Base-by-base conservation (phyloP, 2,797 vertebrate species). In the Mergus octosetaceus region DNA sequence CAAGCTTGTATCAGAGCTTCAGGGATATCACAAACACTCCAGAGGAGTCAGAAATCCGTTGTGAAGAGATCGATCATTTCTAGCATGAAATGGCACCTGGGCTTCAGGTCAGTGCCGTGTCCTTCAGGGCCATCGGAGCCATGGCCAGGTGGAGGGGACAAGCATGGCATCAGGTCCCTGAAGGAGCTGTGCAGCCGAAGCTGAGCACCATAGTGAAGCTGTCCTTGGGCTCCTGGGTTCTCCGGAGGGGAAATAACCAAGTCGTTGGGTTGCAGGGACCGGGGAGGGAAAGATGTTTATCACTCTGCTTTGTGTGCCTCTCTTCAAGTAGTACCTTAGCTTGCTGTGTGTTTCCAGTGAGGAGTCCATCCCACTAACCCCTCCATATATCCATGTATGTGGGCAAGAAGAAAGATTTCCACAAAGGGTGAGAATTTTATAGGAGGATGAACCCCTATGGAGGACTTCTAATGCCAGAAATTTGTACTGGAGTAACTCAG, bases 111-210 rank as follows among this genome's bases (percentile, higher is more conserved):
- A 60, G 34, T 21, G 6, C 27, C 0, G 0, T 14, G 27, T 30
- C 30, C 41, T 80, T 3, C 22, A 70, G 54, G 53, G 24, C 3
- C 39, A 22, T 3, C 15, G 18, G 76, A 7, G 73, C 66, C 1
- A 0, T 6, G 10, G 14, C 28, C 15, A 39, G 28, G 38, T 6
- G 36, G n/a, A 58, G 17, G 43, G 47, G 39, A 20, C 2, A 20
- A 13, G 4, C n/a, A 9, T 19, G 39, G 6, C 0, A 0, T 6
- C 0, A 0, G 14, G 15, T 22, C 68, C 5, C 9, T 87, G 47
- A 60, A 39, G 19, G 30, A 38, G 7, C 6, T 0, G 0, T 6
- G 57, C 11, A 53, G 41, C 74, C 36, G 1, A 25, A 64, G 4
- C 2, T 3, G 3, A 14, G 14, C 27, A 14, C 15, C 28, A 10